These are phyloP conservation scores for Synaphobranchus kaupii DNA, from an alignment of 2,797 vertebrate genomes.

Conservation along the genomic window DNA sequence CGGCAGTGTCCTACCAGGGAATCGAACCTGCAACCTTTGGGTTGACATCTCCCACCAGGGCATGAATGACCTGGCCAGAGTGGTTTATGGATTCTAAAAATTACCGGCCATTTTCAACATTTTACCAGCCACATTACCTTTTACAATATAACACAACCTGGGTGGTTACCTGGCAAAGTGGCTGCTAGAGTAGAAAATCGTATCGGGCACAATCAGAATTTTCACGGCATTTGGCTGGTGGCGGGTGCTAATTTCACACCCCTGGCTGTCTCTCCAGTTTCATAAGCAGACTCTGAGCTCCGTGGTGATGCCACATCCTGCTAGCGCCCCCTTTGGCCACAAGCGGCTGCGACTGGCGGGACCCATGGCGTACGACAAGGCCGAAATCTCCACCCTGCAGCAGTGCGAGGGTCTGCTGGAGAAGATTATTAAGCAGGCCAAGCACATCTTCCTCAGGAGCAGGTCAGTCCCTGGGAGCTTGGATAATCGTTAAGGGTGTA, in stretches of 20 bases:
- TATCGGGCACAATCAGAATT: no score
- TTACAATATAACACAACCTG: no score
- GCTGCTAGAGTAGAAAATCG: no score
- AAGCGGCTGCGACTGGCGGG: constrained; percentile 91
- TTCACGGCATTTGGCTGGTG: no score
- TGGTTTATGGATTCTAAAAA: no score
- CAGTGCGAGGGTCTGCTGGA: constrained; percentile 92
- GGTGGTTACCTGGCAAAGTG: no score
- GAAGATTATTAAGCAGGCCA: constrained; percentile 98
- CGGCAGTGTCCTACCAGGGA: no score
- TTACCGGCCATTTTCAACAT: no score
- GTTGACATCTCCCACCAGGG: no score
- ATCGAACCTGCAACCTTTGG: no score
- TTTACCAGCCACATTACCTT: no score
- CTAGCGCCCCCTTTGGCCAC: constrained; percentile 91
- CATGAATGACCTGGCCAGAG: no score
- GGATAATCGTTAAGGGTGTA: not conserved
- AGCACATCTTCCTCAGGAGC: constrained; percentile 94
- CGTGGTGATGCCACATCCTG: constrained; percentile 90
- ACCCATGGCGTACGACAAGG: constrained; percentile 90
- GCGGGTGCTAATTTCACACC: fast-evolving
- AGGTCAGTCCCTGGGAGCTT: constrained; percentile 68
- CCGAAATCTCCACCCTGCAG: constrained; percentile 85
- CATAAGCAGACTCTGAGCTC: constrained; percentile 96
- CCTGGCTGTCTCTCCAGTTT: constrained; percentile 72